Conservation (phyloP, 1,140 invertebrate species). For the Caenorhabditis remanei region DNA sequence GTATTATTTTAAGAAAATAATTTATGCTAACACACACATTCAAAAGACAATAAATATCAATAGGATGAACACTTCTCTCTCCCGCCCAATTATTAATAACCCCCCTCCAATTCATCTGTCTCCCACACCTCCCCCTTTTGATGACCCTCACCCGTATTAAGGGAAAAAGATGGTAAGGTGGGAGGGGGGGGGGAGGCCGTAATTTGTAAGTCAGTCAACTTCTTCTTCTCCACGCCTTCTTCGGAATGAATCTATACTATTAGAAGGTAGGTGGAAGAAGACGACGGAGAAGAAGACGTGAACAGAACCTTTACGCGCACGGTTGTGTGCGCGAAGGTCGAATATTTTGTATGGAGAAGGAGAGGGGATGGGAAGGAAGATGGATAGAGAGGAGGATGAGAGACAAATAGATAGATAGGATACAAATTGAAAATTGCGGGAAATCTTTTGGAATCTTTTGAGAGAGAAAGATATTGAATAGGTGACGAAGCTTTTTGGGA, state of each 20-base stretch:
- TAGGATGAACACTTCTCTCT: not conserved
- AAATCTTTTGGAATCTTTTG: too few species aligned
- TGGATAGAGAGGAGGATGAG: not conserved
- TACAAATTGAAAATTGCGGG: not conserved
- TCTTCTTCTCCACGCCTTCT: not conserved
- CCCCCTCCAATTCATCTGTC: not conserved
- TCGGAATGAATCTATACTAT: slow-evolving; percentile 22
- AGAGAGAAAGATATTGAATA: too few species aligned
- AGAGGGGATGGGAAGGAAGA: not conserved
- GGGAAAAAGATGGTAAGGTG: not conserved
- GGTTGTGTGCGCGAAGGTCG: slow-evolving; percentile 7
- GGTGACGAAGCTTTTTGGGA: too few species aligned
- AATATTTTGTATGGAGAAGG: slow-evolving; percentile 1
- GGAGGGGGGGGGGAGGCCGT: not conserved
- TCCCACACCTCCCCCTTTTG: not conserved
- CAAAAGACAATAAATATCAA: not conserved
- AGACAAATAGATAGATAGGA: not conserved
- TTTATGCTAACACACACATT: too few species aligned
- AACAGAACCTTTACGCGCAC: not conserved
- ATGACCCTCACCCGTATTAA: slow-evolving; percentile 28
- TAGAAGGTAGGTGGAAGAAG: not conserved
- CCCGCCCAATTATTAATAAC: not conserved
- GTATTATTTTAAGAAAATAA: too few species aligned
- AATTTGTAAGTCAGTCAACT: slow-evolving; percentile 47
- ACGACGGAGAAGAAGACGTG: not conserved